Evolutionary conservation across 92 coral and sea anemone genomes (phyloP), one percentile per base, ranked within the genome.

Genomic region (Meandrina meandrites): DNA sequence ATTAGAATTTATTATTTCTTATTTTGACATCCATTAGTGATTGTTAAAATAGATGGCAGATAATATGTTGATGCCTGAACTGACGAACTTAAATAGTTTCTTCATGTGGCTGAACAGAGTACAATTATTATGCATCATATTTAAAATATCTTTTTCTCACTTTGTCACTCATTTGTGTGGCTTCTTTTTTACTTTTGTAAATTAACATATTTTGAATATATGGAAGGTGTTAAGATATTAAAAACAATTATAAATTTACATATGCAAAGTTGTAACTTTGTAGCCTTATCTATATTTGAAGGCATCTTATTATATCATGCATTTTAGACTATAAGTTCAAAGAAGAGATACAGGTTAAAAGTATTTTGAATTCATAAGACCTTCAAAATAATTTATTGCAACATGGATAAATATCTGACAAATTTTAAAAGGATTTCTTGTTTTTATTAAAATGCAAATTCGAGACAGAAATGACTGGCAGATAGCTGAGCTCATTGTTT

Each of bases 381-480:
- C 34, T 30, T 78, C 5, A 19, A 8, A 22, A 3, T 56, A 22
- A 54, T 9, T 11, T 37, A 27, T 54, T 10, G 3, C 34, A 31
- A 32, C n/a, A 4, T 16, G 74, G 17, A 16, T 24, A 32, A 9
- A 68, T 47, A 81, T 68, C 0, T 28, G 12, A 15, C 22, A 47
- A 80, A 34, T 73, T 69, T 69, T 31, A 22, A 27, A 32, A 70
- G 18, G 8, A 19, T 45, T 30, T 84, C 36, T 51, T 5, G 22
- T 6, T 17, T 45, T 75, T 54, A 75, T 60, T 60, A 19, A 57
- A 75, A 84, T 84, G 88, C 74, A 75, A 85, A 85, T 85, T 45
- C 28, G 21, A 37, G 62, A 31, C 50, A 31, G 50, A 85, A 74
- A 84, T 75, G 74, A 60, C 30, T 75, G 87, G 30, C 88, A 75